Conservation (phyloP, 2,797 vertebrate genomes). For the Carcharodon carcharias region DNA sequence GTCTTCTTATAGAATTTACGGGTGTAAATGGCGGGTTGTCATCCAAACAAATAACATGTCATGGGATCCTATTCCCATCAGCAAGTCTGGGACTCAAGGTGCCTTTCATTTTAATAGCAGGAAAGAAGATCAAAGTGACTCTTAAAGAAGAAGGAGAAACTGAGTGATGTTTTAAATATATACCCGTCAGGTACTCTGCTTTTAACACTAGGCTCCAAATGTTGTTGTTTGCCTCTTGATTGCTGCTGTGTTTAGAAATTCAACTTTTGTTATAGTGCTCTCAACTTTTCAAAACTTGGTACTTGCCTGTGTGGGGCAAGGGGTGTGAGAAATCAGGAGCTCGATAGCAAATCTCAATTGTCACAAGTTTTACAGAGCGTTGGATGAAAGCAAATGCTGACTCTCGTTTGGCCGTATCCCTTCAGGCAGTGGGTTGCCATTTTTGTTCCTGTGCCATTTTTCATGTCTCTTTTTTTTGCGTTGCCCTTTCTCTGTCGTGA, state of each 20-base stretch:
- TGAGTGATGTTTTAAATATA: slow-evolving; percentile 28
- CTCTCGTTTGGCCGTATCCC: neutral
- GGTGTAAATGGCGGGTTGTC: slow-evolving; percentile 3
- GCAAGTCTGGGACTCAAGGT: neutral
- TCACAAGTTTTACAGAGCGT: neutral
- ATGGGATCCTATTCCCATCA: slow-evolving; percentile 13
- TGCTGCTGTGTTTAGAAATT: neutral
- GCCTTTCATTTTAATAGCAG: neutral
- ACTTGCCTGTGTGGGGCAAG: neutral
- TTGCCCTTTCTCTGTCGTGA: neutral
- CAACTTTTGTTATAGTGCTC: neutral
- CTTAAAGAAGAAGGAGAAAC: neutral
- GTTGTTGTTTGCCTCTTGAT: neutral
- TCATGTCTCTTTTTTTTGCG: neutral
- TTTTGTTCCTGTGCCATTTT: neutral
- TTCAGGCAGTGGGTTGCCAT: neutral
- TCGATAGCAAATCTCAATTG: no score
- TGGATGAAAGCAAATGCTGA: neutral
- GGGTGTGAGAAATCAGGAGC: neutral
- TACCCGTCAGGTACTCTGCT: neutral
- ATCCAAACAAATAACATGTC: slow-evolving; percentile 12
- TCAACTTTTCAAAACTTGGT: slow-evolving; percentile 5
- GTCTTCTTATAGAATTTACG: neutral
- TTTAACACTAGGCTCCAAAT: neutral
- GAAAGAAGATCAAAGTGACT: neutral